Percentiles rank a stretch among this genome's conserved stretches.
These are phyloP conservation scores for Adineta ricciae DNA, from an alignment of 2,888 invertebrate species.

Conservation along the genomic window DNA sequence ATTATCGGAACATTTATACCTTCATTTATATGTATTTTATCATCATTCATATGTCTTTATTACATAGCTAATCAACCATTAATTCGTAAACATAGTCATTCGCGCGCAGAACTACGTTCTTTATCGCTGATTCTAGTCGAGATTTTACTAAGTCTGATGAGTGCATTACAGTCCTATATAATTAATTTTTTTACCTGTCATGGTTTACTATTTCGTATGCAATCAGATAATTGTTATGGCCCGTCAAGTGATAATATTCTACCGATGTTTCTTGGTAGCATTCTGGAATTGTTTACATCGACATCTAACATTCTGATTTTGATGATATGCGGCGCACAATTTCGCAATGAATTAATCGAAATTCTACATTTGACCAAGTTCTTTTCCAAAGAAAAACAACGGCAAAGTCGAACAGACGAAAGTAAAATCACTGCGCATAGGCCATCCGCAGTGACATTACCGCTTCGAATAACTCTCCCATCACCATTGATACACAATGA, in stretches of 20 bases:
- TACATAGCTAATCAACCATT: neutral
- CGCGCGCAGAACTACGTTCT: neutral
- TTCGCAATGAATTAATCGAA: constrained; percentile 8
- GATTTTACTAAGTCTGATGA: neutral
- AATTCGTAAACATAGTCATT: constrained; percentile 19
- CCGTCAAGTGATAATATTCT: neutral
- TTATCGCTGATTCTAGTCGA: neutral
- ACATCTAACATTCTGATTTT: neutral
- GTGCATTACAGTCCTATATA: constrained; percentile 1
- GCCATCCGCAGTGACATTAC: neutral
- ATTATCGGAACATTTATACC: constrained; percentile 2
- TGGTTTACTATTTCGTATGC: neutral
- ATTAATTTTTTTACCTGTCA: constrained; percentile 7
- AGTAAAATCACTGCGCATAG: neutral
- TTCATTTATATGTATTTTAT: neutral
- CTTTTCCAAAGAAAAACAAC: neutral
- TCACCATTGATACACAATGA: neutral
- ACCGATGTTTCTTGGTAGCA: neutral
- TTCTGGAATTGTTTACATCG: constrained; percentile 3
- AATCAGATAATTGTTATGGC: constrained; percentile 9
- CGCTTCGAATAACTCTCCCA: neutral
- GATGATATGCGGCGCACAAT: neutral
- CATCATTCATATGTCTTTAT: neutral
- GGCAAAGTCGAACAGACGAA: neutral
- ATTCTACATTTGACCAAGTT: neutral